phyloP scores from a whole-genome alignment of 2,888 invertebrate genomes.

The Andrena dorsata region DNA sequence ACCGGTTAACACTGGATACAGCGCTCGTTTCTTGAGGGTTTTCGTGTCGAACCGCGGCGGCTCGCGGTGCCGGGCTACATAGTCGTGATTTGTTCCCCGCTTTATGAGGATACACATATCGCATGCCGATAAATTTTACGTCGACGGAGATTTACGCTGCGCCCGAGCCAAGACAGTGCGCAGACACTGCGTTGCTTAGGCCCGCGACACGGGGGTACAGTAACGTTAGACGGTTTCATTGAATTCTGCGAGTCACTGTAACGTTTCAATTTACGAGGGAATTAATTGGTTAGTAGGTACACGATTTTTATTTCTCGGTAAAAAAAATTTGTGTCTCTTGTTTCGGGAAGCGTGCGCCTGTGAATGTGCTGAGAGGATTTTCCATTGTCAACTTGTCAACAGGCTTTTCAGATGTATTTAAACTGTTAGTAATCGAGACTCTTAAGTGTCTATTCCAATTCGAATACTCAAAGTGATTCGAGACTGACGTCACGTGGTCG shows the following conservation, averaged over 20 bases:
- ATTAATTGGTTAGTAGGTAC: slow-evolving; percentile 14
- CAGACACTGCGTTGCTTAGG: neutral
- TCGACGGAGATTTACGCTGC: slow-evolving; percentile 25
- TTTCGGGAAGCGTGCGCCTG: too few species aligned
- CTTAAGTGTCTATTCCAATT: too few species aligned
- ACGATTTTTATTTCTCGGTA: too few species aligned
- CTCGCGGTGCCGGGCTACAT: neutral
- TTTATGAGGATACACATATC: slow-evolving; percentile 30
- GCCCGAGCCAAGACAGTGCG: slow-evolving; percentile 6
- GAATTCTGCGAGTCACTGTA: neutral
- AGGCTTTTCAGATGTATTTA: too few species aligned
- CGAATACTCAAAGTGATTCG: too few species aligned
- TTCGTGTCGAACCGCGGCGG: slow-evolving; percentile 17
- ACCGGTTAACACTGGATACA: slow-evolving; percentile 6
- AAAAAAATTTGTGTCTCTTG: too few species aligned
- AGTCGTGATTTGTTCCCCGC: slow-evolving; percentile 30
- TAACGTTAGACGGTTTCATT: slow-evolving; percentile 12
- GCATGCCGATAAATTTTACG: slow-evolving; percentile 32
- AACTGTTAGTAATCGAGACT: too few species aligned
- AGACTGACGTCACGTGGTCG: too few species aligned
- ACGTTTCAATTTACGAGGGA: slow-evolving; percentile 20
- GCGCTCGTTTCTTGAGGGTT: neutral
- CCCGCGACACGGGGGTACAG: neutral
- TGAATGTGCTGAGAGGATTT: too few species aligned
- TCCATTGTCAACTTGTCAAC: too few species aligned